Evolutionary conservation across 2,888 invertebrate species (phyloP), one percentile per base, ranked within the genome.

Genomic region (Philereme transversata): DNA sequence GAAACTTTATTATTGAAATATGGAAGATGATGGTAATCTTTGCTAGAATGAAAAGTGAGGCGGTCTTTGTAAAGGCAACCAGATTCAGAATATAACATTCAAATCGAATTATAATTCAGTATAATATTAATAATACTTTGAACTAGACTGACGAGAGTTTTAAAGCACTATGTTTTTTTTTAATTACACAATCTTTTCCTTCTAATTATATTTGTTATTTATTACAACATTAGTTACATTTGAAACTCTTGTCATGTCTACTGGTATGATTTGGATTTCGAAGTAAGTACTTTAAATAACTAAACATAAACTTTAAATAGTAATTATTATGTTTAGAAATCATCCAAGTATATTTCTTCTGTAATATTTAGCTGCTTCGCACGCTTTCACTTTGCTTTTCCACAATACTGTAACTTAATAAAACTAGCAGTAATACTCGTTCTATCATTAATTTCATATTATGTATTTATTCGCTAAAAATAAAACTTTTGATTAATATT

Each of bases 371-470:
- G 67, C 53, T 50, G 87, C 87, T 86, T 35, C 63, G 83, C 87
- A 86, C 86, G 87, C 87, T 86, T 86, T 61, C 67, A 78, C 77
- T 77, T 78, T 55, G 86, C 84, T 81, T 81, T 51, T 68, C 65
- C 67, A 60, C 68, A 49, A 54, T 22, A 2, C 22, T 64, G 53
- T 38, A 36, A 45, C 7, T 38, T 45, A n/a, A 49, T 44, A 9
- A 38, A 50, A 50, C 51, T 50, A 38, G 8, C 5, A 34, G 10
- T 45, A 34, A 36, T 36, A 10, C 22, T 51, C 4, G 4, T 22
- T 22, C 22, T 22, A 22, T 22, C 22, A 22, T 40, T 38, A 38
- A 7, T 63, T 62, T 56, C 43, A 51, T 57, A 38, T n/a, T 6
- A 53, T 11, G 11, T 54, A 36, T 34, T 40, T 8, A 36, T 43